Base-by-base conservation (phyloP, 2,113 vertebrate species). In the Chaetorhynchus papuensis region DNA sequence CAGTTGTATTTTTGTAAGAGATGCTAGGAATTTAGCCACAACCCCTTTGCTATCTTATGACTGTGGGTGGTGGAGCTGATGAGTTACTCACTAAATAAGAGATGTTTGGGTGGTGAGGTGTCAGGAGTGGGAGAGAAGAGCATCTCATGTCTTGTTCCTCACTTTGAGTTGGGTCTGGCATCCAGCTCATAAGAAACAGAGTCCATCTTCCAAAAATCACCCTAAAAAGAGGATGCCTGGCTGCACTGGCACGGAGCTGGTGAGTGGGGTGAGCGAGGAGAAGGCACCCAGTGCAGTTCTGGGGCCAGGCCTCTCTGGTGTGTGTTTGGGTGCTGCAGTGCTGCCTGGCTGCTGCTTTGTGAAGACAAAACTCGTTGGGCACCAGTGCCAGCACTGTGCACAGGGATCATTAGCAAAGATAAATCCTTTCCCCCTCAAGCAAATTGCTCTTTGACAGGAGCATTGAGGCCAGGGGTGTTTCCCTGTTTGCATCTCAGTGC, bases 301-400 rank as follows among this genome's bases (percentile, higher is more conserved):
- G 83, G 44, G 52, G 39, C 2, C 45, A 47, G 31, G 22, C n/a
- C n/a, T 77, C 15, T 8, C 0, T 33, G 49, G 5, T 20, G 23
- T 14, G 27, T 1, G 7, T 5, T 2, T 52, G 72, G 17, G 57
- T 68, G 61, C 45, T 2, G 5, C 44, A 28, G 61, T 0, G 4
- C 35, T 56, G 27, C 3, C 11, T 47, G 69, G 35, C 64, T 75
- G 52, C 56, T 77, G 10, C 21, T 79, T 6, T 14, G 12, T 52
- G 61, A 44, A 28, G 65, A 24, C 20, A 11, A 8, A 33, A 17
- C n/a, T 71, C 0, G 0, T 5, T 45, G 49, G 64, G 69, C 42
- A 20, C 13, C 2, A 15, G 52, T 22, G 17, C 50, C 28, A n/a
- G 53, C n/a, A 1, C 50, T 24, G 13, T 3, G 9, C 35, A 6